phyloP scores from a whole-genome alignment of 1,140 invertebrate species.

The Drosophila orena region DNA sequence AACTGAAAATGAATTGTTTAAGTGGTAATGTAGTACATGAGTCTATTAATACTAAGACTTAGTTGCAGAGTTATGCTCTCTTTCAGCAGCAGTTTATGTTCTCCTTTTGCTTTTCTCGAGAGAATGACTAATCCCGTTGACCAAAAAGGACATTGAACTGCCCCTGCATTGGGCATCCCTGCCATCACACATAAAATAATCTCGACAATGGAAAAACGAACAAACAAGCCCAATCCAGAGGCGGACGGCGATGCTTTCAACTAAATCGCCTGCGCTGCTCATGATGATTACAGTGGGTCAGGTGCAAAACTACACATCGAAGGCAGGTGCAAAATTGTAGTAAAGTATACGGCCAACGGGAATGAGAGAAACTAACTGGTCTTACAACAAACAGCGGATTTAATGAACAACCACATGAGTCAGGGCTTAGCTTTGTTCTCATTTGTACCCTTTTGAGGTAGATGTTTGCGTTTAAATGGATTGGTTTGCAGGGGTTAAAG shows the following conservation, averaged over 20 bases:
- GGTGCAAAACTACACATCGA: conserved; percentile 61
- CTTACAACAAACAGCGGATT: conserved; percentile 48
- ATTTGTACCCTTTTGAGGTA: not conserved
- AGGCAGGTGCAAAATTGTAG: conserved; percentile 69
- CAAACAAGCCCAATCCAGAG: conserved; percentile 36
- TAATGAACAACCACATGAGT: conserved; percentile 37
- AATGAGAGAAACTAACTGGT: conserved; percentile 58
- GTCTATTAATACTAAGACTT: no score
- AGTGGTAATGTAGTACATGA: no score
- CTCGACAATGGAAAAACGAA: conserved; percentile 31
- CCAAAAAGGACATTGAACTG: conserved; percentile 64
- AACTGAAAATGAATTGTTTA: no score
- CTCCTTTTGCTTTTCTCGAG: no score
- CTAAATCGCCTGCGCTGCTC: conserved; percentile 30
- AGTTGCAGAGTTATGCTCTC: not conserved
- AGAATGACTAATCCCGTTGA: conserved; percentile 32
- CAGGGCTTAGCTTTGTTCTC: conserved; percentile 30
- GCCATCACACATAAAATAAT: conserved; percentile 57
- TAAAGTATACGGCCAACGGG: conserved; percentile 5
- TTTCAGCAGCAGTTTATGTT: not conserved
- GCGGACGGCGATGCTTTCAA: conserved; percentile 49
- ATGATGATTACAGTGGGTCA: conserved; percentile 33
- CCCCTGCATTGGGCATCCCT: not conserved
- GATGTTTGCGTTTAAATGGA: conserved; percentile 10
- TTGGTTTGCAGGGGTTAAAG: not conserved